Conservation (phyloP, 2,113 vertebrate species). For the Pelmatolapia mariae region DNA sequence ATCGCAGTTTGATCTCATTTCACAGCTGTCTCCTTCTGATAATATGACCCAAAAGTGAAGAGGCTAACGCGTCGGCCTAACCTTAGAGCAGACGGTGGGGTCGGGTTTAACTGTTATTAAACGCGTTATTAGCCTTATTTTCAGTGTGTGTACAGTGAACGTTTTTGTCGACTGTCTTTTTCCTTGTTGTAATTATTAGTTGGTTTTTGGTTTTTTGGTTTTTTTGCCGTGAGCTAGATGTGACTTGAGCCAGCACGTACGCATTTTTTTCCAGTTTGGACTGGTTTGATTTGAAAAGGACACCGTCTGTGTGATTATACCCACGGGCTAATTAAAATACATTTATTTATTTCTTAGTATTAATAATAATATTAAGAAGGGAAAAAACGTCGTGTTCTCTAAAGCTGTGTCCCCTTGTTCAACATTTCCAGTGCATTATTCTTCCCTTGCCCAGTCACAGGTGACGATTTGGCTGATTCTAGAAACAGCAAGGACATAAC, state of each 20-base stretch:
- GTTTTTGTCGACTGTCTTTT: not conserved
- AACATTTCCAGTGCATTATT: not conserved
- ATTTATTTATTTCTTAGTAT: not conserved
- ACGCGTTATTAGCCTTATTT: not conserved
- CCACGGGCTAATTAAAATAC: not conserved
- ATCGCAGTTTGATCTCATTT: not conserved
- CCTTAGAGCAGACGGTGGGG: slow-evolving; percentile 5
- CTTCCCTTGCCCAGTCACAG: not conserved
- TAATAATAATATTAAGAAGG: not conserved
- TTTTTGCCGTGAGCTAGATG: not conserved
- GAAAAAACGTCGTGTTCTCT: not conserved
- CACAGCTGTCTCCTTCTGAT: not conserved
- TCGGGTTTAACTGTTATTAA: not conserved
- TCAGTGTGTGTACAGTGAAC: not conserved
- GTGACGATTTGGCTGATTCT: slow-evolving; percentile 31
- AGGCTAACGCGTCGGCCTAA: slow-evolving; percentile 29
- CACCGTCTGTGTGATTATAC: not conserved
- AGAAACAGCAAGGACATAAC: slow-evolving; percentile 40
- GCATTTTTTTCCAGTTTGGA: slow-evolving; percentile 50
- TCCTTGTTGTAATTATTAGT: not conserved
- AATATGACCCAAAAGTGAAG: not conserved
- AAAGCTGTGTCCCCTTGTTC: not conserved
- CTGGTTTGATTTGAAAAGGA: slow-evolving; percentile 53
- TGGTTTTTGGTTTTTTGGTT: not conserved
- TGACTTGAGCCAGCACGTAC: slow-evolving; percentile 11